phyloP scores from a whole-genome alignment of 2,797 vertebrate species.

The Sus cebifrons region DNA sequence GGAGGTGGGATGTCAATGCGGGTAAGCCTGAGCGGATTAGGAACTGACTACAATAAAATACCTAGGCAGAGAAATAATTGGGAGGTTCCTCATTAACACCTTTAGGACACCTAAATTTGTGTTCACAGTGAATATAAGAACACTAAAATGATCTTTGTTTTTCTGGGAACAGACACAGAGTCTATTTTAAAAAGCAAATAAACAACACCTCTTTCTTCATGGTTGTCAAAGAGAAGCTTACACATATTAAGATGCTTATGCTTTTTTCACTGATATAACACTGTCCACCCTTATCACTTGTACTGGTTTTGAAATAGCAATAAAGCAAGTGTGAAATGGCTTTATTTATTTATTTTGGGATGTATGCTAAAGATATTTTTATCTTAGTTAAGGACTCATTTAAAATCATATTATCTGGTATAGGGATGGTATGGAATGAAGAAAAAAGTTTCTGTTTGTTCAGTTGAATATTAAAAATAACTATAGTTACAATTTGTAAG shows the following conservation, averaged over 20 bases:
- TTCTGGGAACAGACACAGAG: constrained; percentile 23
- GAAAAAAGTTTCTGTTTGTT: constrained; percentile 29
- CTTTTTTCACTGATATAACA: background rate
- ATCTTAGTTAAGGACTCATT: constrained; percentile 56
- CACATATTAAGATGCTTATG: constrained; percentile 13
- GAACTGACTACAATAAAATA: background rate
- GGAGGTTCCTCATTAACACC: background rate
- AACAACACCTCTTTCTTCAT: background rate
- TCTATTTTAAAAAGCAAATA: constrained; percentile 43
- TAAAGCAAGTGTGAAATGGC: background rate
- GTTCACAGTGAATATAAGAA: background rate
- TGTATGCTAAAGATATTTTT: constrained; percentile 60
- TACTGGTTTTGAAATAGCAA: constrained; percentile 19
- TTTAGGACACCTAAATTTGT: background rate
- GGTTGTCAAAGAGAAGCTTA: background rate
- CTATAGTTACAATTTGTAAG: background rate
- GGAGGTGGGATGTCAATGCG: background rate
- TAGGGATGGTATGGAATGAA: constrained; percentile 45
- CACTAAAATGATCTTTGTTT: background rate
- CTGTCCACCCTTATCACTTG: background rate
- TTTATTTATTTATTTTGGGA: constrained; percentile 61
- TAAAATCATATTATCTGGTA: constrained; percentile 62
- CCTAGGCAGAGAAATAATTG: background rate
- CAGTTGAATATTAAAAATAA: constrained; percentile 28
- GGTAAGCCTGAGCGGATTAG: background rate